These are phyloP conservation scores for Romanomermis culicivorax DNA, from an alignment of 2,888 invertebrate genomes.

Conservation along the genomic window DNA sequence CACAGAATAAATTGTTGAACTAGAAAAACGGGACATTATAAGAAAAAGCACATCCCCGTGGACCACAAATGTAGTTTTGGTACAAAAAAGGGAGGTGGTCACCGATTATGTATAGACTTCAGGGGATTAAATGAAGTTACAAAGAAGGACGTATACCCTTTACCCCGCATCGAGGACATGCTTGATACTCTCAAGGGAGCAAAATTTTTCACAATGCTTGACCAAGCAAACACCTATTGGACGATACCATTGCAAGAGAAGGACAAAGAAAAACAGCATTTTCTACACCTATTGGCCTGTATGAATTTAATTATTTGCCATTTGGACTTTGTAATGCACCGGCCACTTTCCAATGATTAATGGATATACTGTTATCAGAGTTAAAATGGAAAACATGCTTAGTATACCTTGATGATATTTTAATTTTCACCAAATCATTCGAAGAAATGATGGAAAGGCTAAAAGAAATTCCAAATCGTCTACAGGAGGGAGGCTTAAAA, in stretches of 20 bases:
- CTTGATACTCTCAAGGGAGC: neutral
- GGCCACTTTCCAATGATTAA: conserved; percentile 16
- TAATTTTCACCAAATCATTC: conserved; percentile 13
- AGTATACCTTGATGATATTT: too few relatives aligned
- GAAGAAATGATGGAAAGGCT: conserved; percentile 13
- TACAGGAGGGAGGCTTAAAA: conserved; percentile 11
- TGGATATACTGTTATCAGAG: conserved; percentile 14
- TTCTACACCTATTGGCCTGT: too few relatives aligned
- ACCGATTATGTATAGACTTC: conserved; percentile 14
- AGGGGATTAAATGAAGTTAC: conserved; percentile 3
- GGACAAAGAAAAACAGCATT: too few relatives aligned
- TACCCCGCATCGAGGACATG: conserved; percentile 4
- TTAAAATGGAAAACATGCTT: too few relatives aligned
- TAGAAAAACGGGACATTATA: neutral
- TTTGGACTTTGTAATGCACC: too few relatives aligned
- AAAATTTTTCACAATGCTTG: conserved; percentile 4
- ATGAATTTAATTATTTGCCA: too few relatives aligned
- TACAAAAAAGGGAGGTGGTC: conserved; percentile 22
- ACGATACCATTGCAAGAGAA: conserved; percentile 7
- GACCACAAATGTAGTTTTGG: conserved; percentile 24
- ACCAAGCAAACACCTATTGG: conserved; percentile 10
- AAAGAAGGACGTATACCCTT: conserved; percentile 5
- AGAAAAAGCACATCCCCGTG: conserved; percentile 21
- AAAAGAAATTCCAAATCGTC: conserved; percentile 12
- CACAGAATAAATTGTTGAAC: too few relatives aligned